phyloP scores from a whole-genome alignment of 2,888 invertebrate genomes.

The Agrypnus murinus region DNA sequence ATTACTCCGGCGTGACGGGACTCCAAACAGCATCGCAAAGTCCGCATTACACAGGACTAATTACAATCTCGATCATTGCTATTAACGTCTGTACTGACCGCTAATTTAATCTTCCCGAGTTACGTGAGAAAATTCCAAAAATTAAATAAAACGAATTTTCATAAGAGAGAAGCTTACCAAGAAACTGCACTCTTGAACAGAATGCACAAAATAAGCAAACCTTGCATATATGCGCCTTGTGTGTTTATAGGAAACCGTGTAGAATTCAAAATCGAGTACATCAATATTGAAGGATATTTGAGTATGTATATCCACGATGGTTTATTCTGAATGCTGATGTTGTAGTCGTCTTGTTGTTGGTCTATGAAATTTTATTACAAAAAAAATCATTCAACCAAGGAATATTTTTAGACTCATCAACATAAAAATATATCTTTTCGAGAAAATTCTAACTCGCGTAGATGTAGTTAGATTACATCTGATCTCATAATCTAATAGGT shows the following conservation, averaged over 20 bases:
- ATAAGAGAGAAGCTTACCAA: background rate
- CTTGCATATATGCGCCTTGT: background rate
- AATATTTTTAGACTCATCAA: background rate
- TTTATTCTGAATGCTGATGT: slow-evolving; percentile 22
- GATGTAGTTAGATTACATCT: background rate
- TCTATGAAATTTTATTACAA: slow-evolving; percentile 6
- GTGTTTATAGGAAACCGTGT: background rate
- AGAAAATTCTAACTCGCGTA: background rate
- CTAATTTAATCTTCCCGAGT: slow-evolving; percentile 33
- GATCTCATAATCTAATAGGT: slow-evolving; percentile 20
- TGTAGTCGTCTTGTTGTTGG: slow-evolving; percentile 3
- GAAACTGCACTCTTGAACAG: slow-evolving; percentile 5
- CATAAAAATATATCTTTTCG: background rate
- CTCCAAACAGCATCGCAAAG: slow-evolving; percentile 57
- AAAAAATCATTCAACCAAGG: background rate
- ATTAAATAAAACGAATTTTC: slow-evolving; percentile 12
- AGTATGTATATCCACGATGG: slow-evolving; percentile 24
- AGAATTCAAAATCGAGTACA: slow-evolving; percentile 23
- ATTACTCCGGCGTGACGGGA: slow-evolving; percentile 60
- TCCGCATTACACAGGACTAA: slow-evolving; percentile 53
- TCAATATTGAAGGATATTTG: slow-evolving; percentile 30
- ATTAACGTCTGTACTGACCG: slow-evolving; percentile 35
- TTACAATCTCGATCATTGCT: slow-evolving; percentile 46
- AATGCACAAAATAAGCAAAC: slow-evolving; percentile 15
- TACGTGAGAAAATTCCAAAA: slow-evolving; percentile 9